Conservation (phyloP, 2,113 vertebrate genomes). For the Catharus bicknelli region DNA sequence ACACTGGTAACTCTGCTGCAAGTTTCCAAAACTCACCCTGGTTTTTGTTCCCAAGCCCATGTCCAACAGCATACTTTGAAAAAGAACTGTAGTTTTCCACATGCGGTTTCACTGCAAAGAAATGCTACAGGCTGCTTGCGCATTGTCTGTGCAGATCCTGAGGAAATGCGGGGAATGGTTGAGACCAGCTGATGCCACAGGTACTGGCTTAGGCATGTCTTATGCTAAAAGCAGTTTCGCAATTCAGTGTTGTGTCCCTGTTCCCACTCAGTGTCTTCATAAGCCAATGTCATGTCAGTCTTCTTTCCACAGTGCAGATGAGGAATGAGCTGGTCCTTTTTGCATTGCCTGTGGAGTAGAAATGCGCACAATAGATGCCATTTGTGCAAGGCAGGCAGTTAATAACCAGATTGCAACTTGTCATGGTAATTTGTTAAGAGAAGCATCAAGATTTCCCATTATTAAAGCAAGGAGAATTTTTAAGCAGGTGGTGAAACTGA, state of each 20-base stretch:
- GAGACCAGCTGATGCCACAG: not conserved
- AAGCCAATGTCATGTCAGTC: not conserved
- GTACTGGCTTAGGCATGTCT: not conserved
- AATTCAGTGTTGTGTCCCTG: not conserved
- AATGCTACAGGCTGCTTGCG: not conserved
- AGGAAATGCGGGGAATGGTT: accelerated
- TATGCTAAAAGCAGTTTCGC: not conserved
- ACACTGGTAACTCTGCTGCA: not conserved
- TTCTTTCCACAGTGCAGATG: not conserved
- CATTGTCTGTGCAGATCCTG: not conserved
- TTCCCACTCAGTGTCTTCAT: not conserved
- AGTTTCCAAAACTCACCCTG: not conserved
- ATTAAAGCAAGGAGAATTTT: not conserved
- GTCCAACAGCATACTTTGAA: not conserved
- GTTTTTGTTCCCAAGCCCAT: not conserved
- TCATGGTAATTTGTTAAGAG: not conserved
- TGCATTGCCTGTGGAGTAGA: not conserved
- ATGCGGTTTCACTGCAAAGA: not conserved
- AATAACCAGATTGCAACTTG: not conserved
- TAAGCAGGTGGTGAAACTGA: constrained; percentile 12
- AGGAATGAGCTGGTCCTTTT: not conserved
- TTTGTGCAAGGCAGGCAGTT: not conserved
- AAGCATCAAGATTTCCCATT: not conserved
- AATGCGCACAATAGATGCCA: not conserved
- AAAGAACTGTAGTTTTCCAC: not conserved